Evolutionary conservation across 2,888 invertebrate species (phyloP), one percentile per base, ranked within the genome.

Genomic region (Ichneumoninae sp.): DNA sequence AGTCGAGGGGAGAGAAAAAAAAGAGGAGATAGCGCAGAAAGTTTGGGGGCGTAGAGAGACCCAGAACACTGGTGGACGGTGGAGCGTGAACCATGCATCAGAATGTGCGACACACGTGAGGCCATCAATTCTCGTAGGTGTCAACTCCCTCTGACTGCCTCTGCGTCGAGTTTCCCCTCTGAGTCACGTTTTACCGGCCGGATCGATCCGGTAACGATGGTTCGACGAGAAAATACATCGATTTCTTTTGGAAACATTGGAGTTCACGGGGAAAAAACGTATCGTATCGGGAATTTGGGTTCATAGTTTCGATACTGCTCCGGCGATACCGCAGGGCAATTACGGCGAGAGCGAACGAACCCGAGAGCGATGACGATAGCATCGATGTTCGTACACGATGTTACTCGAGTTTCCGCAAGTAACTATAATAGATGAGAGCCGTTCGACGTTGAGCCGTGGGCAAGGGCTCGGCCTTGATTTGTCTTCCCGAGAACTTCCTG

Each of bases 61-160:
- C 65, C 8, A 7, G 68, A 36, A 26, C 57, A 26, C 57, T 26
- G 57, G 22, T 40, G 65, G 36, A 47, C 65, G 26, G 66, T 60
- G 78, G 72, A 82, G 71, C 84, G 84, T 84, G 68, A 72, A 74
- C 74, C 74, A 71, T 84, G 76, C 84, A 85, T 88, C 87, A 85
- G 87, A 85, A 89, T 89, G 89, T 87, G 83, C 86, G 87, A 89
- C 88, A 89, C 89, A 88, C 83, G 86, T 87, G 87, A 47, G 69
- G 69, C 84, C 87, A 89, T 90, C 89, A 90, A 89, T 90, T 87
- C 87, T 88, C 86, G 85, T 83, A 72, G 86, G 85, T 66, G 83
- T 54, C 74, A 84, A 80, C 81, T 83, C 66, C 68, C 79, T 75
- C 84, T 26, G 44, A 57, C 44, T 47, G 22, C 44, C 69, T 57